Conservation (phyloP, 2,113 vertebrate genomes). For the Mastomys coucha region DNA sequence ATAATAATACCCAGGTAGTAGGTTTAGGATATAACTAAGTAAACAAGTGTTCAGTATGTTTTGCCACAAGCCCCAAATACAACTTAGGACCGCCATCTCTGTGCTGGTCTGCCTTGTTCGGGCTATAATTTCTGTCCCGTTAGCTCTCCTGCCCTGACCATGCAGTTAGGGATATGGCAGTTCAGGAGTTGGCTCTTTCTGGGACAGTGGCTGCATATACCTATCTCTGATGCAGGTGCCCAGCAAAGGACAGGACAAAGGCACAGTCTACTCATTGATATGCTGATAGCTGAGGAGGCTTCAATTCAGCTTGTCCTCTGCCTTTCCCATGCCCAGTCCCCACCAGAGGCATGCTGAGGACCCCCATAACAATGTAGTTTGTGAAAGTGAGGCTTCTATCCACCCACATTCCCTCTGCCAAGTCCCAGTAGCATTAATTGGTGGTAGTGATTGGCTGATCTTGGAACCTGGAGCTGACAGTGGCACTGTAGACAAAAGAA, state of each 20-base stretch:
- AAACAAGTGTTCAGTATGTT: too few relatives aligned
- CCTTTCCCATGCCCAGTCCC: neutral
- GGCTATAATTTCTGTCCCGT: rapidly evolving
- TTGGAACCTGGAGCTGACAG: neutral
- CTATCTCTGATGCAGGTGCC: neutral
- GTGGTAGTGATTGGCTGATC: neutral
- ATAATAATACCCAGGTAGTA: neutral
- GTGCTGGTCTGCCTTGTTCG: neutral
- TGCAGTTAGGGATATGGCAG: neutral
- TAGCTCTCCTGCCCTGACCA: too few relatives aligned
- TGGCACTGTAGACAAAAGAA: neutral
- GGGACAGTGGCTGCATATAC: neutral
- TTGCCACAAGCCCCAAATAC: too few relatives aligned
- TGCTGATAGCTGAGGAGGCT: neutral
- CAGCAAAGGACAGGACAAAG: neutral
- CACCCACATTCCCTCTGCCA: neutral
- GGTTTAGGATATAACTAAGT: neutral
- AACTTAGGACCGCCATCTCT: neutral
- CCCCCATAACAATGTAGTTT: neutral
- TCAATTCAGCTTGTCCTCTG: neutral
- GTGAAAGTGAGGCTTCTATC: neutral
- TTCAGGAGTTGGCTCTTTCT: neutral
- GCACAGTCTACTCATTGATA: neutral
- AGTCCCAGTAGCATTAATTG: neutral
- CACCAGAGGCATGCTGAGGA: too few relatives aligned